Percentiles rank a stretch among this genome's conserved stretches.
These are phyloP conservation scores for Campylomormyrus numenius DNA, from an alignment of 2,113 vertebrate genomes.

Conservation along the genomic window DNA sequence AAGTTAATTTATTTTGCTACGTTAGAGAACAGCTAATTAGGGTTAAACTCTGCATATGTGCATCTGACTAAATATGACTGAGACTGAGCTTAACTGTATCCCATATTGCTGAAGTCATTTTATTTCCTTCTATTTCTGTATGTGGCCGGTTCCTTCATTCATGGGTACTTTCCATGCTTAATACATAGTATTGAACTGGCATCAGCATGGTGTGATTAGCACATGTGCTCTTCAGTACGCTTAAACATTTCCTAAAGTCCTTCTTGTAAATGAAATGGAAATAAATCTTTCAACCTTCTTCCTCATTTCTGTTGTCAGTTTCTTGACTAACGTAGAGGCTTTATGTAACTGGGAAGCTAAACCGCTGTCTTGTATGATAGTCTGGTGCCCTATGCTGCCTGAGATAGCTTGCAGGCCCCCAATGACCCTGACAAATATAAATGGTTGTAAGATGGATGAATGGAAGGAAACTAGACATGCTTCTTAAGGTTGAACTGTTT, in stretches of 20 bases:
- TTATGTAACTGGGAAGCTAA: not conserved
- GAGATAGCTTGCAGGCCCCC: not conserved
- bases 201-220: not conserved
- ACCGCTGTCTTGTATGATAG: not conserved
- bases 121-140: not conserved
- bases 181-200: not conserved
- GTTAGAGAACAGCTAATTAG: not conserved
- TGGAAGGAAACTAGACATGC: not conserved
- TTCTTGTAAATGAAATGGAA: not conserved
- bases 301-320: not conserved
- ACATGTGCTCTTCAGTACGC: not conserved
- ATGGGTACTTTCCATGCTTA: not conserved
- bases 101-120: not conserved
- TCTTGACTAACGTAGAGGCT: not conserved
- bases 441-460: not conserved
- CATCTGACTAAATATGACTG: not conserved
- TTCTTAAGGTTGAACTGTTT: not conserved
- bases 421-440: not conserved
- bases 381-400: not conserved
- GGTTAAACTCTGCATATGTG: not conserved
- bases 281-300: not conserved
- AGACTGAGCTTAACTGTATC: not conserved
- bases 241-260: not conserved
- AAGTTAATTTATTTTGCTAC: not conserved
- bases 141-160: not conserved